Evolutionary conservation across 1,140 invertebrate genomes (phyloP), one percentile per base, ranked within the genome.

Genomic region (Lucilia cuprina): DNA sequence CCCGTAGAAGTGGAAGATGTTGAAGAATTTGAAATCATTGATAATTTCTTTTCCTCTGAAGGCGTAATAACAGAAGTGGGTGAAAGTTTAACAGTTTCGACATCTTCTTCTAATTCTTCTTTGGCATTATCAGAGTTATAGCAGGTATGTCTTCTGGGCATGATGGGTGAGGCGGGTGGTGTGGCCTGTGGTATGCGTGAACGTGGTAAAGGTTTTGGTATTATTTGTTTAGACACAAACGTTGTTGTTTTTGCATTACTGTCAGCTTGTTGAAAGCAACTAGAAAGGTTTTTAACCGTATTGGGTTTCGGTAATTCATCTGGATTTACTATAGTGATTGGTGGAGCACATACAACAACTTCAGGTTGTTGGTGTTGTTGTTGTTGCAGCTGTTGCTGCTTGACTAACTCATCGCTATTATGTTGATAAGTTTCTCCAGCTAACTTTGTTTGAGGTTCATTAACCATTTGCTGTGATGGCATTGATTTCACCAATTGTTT

Each of bases 281-380:
- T 89, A 55, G 89, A 89, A 75, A 90, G 78, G 5, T 87, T 84
- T 82, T 90, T 90, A 5, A 90, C 89, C 8, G 89, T 90, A 65
- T 90, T 90, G 0, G 89, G 87, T 60, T 90, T 90, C 41, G 89
- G 89, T 83, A 90, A 84, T 84, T 90, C 89, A 19, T 90, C 87
- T 50, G 88, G 86, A 83, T 88, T 85, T 9, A 90, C 87, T 50
- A 90, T 87, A n/a, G 89, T 90, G 74, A 88, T 84, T 14, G 89
- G 87, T 17, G 89, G 89, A 35, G 88, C 88, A 84, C 89, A 90
- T 83, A 89, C 86, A 2, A 89, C 87, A 74, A 90, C 86, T 82
- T 90, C 89, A 21, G 82, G 25, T 21, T 78, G 84, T 10, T 75
- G 70, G 21, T 74, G 84, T 47, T 84, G 25, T 30, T 30, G 25